phyloP scores from a whole-genome alignment of 2,797 vertebrate genomes.

The Tangara arthus region DNA sequence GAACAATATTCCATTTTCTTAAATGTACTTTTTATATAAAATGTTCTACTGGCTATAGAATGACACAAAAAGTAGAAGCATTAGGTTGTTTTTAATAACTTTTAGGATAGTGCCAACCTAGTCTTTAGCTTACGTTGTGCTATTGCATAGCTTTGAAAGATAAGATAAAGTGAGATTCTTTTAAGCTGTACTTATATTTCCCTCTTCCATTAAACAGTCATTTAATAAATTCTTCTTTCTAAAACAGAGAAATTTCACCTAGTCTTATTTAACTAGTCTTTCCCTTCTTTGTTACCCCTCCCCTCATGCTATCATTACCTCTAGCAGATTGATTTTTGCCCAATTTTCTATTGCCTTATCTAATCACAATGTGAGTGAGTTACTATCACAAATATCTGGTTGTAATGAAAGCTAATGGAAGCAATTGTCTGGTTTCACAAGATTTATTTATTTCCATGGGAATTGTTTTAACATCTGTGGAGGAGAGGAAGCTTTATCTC shows the following conservation, averaged over 20 bases:
- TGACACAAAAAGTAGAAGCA: neutral
- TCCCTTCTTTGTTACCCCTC: neutral
- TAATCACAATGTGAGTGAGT: neutral
- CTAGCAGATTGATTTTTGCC: neutral
- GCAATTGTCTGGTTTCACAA: neutral
- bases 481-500: neutral
- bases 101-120: neutral
- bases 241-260: neutral
- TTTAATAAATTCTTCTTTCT: neutral
- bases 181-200: neutral
- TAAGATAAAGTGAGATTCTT: neutral
- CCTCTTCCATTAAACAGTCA: neutral
- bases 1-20: neutral
- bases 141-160: neutral
- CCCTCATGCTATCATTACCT: neutral
- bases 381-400: neutral
- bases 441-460: neutral
- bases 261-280: neutral
- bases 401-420: neutral
- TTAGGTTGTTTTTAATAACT: neutral
- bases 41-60: neutral
- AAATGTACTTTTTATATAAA: neutral
- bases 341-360: neutral
- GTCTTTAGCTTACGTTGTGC: neutral
- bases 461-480: neutral